Evolutionary conservation across 2,113 vertebrate species (phyloP).

Genomic region (Eleginops maclovinus): DNA sequence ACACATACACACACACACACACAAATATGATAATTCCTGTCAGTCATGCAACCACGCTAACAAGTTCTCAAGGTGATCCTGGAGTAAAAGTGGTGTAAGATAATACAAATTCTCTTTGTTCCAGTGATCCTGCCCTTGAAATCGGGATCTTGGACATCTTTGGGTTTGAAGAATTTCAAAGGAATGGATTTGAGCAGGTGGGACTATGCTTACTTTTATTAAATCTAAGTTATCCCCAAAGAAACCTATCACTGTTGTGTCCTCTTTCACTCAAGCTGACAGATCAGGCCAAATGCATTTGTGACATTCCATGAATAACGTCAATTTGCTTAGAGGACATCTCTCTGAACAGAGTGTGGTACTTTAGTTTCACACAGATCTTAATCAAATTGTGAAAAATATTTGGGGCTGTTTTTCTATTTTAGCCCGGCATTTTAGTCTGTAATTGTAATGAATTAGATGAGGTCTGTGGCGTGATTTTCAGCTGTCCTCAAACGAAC

Average conservation of each 20-base stretch:
- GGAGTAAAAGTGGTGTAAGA: background rate
- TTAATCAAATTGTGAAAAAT: slow-evolving; percentile 54
- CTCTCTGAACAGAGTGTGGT: slow-evolving; percentile 11
- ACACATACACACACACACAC: too few relatives aligned
- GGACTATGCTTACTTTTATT: slow-evolving; percentile 27
- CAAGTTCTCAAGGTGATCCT: background rate
- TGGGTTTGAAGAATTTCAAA: slow-evolving; percentile 95
- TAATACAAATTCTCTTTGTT: slow-evolving; percentile 16
- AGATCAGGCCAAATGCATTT: slow-evolving; percentile 20
- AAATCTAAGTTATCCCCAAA: background rate
- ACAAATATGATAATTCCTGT: slow-evolving; percentile 5
- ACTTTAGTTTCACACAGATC: slow-evolving; percentile 32
- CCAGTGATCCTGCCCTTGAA: slow-evolving; percentile 87
- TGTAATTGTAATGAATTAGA: slow-evolving; percentile 68
- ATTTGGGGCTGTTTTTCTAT: slow-evolving; percentile 42
- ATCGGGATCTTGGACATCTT: slow-evolving; percentile 94
- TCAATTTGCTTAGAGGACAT: slow-evolving; percentile 3
- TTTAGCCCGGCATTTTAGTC: slow-evolving; percentile 39
- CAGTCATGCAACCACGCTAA: slow-evolving; percentile 4
- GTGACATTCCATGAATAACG: background rate
- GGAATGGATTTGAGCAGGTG: slow-evolving; percentile 94
- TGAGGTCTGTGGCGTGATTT: slow-evolving; percentile 65
- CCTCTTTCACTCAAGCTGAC: background rate
- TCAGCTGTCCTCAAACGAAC: slow-evolving; percentile 77
- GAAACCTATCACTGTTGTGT: background rate